Evolutionary conservation across 2,888 invertebrate species (phyloP), one percentile per base, ranked within the genome.

Genomic region (Formica aserva): DNA sequence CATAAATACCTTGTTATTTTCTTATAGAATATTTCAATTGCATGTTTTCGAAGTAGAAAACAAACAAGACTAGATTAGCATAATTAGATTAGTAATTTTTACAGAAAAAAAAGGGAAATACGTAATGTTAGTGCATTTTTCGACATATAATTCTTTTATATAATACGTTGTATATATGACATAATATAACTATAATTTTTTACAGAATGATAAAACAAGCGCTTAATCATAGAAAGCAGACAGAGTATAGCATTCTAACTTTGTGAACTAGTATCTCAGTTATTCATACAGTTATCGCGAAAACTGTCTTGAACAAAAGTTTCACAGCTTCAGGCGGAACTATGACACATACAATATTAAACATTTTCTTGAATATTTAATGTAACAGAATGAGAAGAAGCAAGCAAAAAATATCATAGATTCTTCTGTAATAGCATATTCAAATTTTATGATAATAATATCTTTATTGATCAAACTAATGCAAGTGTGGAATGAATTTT

Each of bases 281-380:
- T 55, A n/a, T 55, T n/a, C 45, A 45, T 45, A 45, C 55, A 55
- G 55, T 55, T 55, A 8, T 55, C 55, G n/a, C 55, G n/a, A 55
- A 55, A 55, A 22, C 18, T 55, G n/a, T n/a, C 55, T 55, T 55
- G 55, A 55, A 55, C 45, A 55, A 22, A n/a, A 55, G n/a, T 55
- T 55, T 55, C n/a, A 22, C n/a, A 22, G n/a, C n/a, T 55, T 55
- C n/a, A 9, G 9, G 9, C n/a, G 55, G 3, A 55, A n/a, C 8
- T 55, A 55, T 55, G 15, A 45, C 45, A 45, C 5, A 45, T 45
- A 4, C 45, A 45, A 45, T 15, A 45, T 45, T 45, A 45, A 45
- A 45, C 18, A 45, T 45, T 55, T 55, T 55, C 55, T 55, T 55
- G 22, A 55, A 55, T 55, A 55, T 55, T 55, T 55, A 55, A 55